Percentiles rank a stretch among this genome's conserved stretches.
These are phyloP conservation scores for Micropoecilia bifurca DNA, from an alignment of 2,797 vertebrate species.

Conservation along the genomic window DNA sequence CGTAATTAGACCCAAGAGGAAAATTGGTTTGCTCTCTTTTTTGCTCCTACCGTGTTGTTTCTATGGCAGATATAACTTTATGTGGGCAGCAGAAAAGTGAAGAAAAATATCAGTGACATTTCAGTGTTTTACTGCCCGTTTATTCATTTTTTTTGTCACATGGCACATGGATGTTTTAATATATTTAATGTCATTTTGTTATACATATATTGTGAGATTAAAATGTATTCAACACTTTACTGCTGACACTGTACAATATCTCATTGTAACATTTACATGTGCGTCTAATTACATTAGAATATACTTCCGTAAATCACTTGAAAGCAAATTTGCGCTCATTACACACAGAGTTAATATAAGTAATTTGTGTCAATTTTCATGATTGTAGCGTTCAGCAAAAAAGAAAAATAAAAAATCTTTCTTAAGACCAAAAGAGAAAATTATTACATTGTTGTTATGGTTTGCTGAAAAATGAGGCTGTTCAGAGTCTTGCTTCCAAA, in stretches of 20 bases:
- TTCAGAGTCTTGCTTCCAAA: neutral
- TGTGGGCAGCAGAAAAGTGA: conserved; percentile 20
- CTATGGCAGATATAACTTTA: conserved; percentile 51
- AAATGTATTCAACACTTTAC: conserved; percentile 32
- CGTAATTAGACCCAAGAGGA: conserved; percentile 42
- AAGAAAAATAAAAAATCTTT: too few species aligned
- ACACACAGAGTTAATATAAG: neutral
- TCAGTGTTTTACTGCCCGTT: conserved; percentile 23
- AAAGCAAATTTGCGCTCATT: neutral
- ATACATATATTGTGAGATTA: conserved; percentile 44
- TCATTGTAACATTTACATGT: neutral
- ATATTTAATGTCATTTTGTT: neutral
- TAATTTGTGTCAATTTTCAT: neutral
- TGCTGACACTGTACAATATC: neutral
- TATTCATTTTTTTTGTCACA: neutral
- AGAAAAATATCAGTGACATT: conserved; percentile 49
- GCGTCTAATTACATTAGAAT: neutral
- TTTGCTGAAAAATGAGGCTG: neutral
- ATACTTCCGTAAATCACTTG: neutral
- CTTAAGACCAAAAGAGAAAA: neutral
- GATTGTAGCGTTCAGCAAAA: neutral
- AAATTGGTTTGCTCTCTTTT: conserved; percentile 22
- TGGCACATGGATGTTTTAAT: conserved; percentile 34
- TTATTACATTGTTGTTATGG: neutral
- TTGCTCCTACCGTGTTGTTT: conserved; percentile 21